Percentiles rank a stretch among this genome's conserved stretches.
Evolutionary conservation across 2,797 vertebrate species (phyloP).

Genomic region (Pseudochaenichthys georgianus): DNA sequence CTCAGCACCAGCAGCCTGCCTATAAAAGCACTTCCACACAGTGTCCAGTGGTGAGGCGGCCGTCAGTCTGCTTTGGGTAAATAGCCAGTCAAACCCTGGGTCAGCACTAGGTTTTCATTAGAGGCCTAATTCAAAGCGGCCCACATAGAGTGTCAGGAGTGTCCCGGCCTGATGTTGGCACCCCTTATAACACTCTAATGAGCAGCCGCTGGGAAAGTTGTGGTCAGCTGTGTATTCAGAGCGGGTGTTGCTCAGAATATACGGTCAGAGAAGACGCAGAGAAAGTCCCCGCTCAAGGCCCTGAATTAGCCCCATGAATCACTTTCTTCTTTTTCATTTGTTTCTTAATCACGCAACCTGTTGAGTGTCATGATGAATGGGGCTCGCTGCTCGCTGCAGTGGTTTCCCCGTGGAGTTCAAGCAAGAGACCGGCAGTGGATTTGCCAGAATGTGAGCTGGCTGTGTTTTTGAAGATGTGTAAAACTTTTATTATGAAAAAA

Average conservation of each 20-base stretch:
- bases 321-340: slow-evolving; percentile 70
- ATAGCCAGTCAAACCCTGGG: slow-evolving; percentile 63
- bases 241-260: slow-evolving; percentile 46
- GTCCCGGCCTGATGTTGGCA: slow-evolving; percentile 72
- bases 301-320: slow-evolving; percentile 65
- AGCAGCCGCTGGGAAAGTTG: slow-evolving; percentile 66
- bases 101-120: slow-evolving; percentile 83
- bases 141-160: slow-evolving; percentile 71
- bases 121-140: slow-evolving; percentile 80
- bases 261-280: slow-evolving; percentile 46
- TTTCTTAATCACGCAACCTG: slow-evolving; percentile 72
- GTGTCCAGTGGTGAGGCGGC: slow-evolving; percentile 59
- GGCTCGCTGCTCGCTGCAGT: slow-evolving; percentile 20
- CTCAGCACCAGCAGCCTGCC: slow-evolving; percentile 23
- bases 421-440: slow-evolving; percentile 34
- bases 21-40: slow-evolving; percentile 56
- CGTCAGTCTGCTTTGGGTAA: slow-evolving; percentile 66
- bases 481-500: neutral
- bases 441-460: slow-evolving; percentile 7
- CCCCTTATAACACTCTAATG: slow-evolving; percentile 74
- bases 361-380: slow-evolving; percentile 69
- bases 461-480: slow-evolving; percentile 18
- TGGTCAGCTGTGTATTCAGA: slow-evolving; percentile 52
- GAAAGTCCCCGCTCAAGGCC: slow-evolving; percentile 61
- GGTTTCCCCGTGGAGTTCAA: slow-evolving; percentile 54